A percentile compares a stretch with the other conserved stretches of the same genome.
Conservation (phyloP, 2,113 vertebrate genomes). For the Phalacrocorax pelagicus region DNA sequence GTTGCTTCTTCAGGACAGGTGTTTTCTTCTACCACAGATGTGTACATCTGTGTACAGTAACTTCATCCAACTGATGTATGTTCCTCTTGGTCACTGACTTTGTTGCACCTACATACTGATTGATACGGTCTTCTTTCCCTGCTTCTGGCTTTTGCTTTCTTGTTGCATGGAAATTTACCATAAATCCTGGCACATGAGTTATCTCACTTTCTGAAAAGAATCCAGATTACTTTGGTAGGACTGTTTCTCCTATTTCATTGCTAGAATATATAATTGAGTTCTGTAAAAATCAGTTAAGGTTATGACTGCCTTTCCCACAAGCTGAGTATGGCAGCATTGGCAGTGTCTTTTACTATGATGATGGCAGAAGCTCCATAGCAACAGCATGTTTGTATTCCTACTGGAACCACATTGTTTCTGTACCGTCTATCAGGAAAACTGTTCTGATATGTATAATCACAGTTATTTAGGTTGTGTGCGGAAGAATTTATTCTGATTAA, state of each 20-base stretch:
- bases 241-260: neutral
- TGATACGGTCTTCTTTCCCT: neutral
- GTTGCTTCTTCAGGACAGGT: neutral
- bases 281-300: neutral
- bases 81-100: neutral
- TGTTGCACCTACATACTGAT: neutral
- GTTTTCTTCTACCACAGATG: neutral
- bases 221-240: neutral
- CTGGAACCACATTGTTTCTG: neutral
- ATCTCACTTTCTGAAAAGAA: neutral
- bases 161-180: neutral
- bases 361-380: slow-evolving; percentile 47
- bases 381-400: slow-evolving; percentile 30
- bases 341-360: neutral
- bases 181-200: neutral
- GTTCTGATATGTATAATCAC: slow-evolving; percentile 1
- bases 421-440: slow-evolving; percentile 1
- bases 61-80: neutral
- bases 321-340: neutral
- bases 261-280: neutral
- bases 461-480: neutral
- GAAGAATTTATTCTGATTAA: neutral
- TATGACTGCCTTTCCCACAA: neutral
- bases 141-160: neutral
- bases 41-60: neutral